Conservation (phyloP, 1,140 invertebrate species). For the Drosophila yakuba region DNA sequence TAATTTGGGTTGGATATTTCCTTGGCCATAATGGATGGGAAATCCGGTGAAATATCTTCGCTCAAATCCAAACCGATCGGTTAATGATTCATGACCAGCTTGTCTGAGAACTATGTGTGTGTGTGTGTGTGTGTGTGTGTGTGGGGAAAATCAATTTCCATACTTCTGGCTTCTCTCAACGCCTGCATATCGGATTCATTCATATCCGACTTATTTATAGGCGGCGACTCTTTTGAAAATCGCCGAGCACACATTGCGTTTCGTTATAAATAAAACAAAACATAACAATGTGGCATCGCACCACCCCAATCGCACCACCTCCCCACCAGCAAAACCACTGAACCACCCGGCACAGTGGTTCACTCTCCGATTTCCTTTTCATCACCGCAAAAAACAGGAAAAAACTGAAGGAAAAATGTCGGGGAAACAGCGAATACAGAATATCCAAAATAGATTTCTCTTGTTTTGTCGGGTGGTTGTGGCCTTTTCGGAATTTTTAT, state of each 20-base stretch:
- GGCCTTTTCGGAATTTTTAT: slow-evolving; percentile 30
- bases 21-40: background rate
- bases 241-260: slow-evolving; percentile 24
- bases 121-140: too few species aligned
- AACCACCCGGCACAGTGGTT: slow-evolving; percentile 28
- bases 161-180: slow-evolving; percentile 6
- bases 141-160: slow-evolving; percentile 35
- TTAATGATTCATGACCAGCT: slow-evolving; percentile 20
- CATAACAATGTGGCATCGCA: slow-evolving; percentile 34
- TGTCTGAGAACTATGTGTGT: background rate
- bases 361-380: slow-evolving; percentile 20
- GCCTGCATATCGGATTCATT: slow-evolving; percentile 49
- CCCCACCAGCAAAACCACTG: background rate
- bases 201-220: slow-evolving; percentile 58
- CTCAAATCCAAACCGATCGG: slow-evolving; percentile 1
- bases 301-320: background rate
- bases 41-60: background rate
- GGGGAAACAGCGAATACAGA: background rate
- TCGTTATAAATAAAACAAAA: slow-evolving; percentile 50
- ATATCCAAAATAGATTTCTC: slow-evolving; percentile 38
- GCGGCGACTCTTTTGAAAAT: slow-evolving; percentile 33
- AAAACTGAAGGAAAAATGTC: background rate
- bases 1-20: background rate
- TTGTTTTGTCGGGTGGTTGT: background rate
- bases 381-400: slow-evolving; percentile 1